Evolutionary conservation across 1,140 invertebrate species (phyloP).

Genomic region (Dolichoris vasculosae): DNA sequence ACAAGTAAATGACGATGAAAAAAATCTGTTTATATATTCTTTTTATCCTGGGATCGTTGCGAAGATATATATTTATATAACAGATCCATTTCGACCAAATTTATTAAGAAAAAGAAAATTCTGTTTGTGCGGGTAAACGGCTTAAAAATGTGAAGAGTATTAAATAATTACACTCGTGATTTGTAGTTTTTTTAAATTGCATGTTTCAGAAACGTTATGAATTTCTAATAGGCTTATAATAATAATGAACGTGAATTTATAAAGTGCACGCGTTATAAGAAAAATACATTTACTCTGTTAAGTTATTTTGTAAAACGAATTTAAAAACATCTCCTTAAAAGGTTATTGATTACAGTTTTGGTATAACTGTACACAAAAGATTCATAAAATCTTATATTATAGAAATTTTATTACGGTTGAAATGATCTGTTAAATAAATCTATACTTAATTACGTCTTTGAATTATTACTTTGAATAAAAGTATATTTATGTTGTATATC

Average conservation of each 20-base stretch:
- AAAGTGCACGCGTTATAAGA: too few relatives aligned
- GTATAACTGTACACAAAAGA: neutral
- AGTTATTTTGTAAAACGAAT: too few relatives aligned
- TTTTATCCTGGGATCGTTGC: neutral
- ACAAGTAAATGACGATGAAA: neutral
- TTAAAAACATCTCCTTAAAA: too few relatives aligned
- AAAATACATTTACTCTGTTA: too few relatives aligned
- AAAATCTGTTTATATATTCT: slow-evolving; percentile 1
- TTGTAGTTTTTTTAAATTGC: too few relatives aligned
- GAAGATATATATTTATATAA: slow-evolving; percentile 3
- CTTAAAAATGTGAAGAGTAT: neutral
- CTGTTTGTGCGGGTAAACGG: neutral
- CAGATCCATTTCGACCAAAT: neutral
- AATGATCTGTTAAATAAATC: neutral
- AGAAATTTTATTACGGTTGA: neutral
- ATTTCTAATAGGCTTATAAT: too few relatives aligned
- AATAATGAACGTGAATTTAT: too few relatives aligned
- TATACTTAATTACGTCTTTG: neutral
- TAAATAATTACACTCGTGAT: too few relatives aligned
- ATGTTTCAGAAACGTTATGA: too few relatives aligned
- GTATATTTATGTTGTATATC: too few relatives aligned
- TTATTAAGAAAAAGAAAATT: neutral
- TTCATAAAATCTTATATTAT: neutral
- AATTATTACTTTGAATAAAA: too few relatives aligned
- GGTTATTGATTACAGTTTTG: too few relatives aligned